Conservation (phyloP, 2,113 vertebrate species). For the Nothobranchius furzeri region DNA sequence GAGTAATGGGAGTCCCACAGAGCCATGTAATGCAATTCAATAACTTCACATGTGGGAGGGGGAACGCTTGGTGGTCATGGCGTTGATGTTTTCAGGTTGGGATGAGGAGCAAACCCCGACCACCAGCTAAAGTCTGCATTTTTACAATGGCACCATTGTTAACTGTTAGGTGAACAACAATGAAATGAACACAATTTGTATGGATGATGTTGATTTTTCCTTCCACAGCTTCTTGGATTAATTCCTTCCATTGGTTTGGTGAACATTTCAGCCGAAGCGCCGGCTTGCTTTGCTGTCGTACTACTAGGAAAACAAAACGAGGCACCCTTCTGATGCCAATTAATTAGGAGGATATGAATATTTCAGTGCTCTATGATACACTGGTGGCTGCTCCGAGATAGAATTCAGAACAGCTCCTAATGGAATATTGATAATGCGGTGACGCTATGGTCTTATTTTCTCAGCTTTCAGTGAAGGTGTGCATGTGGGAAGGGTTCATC, state of each 20-base stretch:
- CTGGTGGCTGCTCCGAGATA: conserved; percentile 73
- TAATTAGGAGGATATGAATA: conserved; percentile 82
- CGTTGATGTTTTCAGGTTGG: conserved; percentile 22
- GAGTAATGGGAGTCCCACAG: conserved; percentile 76
- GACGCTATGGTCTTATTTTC: conserved; percentile 65
- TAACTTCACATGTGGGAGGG: conserved; percentile 60
- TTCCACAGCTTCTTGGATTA: conserved; percentile 53
- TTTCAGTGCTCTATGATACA: conserved; percentile 78
- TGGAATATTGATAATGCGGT: conserved; percentile 79
- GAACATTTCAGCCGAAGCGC: conserved; percentile 70
- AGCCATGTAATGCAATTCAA: conserved; percentile 71
- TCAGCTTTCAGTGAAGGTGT: conserved; percentile 64
- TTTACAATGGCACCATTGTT: conserved; percentile 14
- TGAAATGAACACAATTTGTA: conserved; percentile 37
- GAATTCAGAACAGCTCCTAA: conserved; percentile 74
- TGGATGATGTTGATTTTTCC: conserved; percentile 45
- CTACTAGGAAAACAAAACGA: conserved; percentile 67
- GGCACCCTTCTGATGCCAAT: conserved; percentile 73
- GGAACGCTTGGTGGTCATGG: conserved; percentile 5
- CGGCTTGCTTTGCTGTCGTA: conserved; percentile 67
- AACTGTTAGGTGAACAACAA: conserved; percentile 52
- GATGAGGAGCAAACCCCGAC: not conserved
- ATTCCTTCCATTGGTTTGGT: conserved; percentile 41
- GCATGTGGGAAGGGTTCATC: conserved; percentile 46
- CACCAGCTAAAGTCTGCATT: conserved; percentile 17